Conservation (phyloP, 2,113 vertebrate species). For the Amazona vittata region DNA sequence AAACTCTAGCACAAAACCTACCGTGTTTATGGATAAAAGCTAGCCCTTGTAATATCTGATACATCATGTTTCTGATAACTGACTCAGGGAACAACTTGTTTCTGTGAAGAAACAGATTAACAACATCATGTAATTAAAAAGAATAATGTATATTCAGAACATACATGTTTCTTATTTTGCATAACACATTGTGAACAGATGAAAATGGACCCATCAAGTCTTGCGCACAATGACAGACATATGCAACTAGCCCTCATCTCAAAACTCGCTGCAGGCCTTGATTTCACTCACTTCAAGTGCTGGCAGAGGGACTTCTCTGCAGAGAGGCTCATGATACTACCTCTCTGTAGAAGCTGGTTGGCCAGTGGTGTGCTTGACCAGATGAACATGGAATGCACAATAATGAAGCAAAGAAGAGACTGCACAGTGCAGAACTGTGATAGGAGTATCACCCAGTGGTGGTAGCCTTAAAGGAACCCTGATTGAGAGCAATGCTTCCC, state of each 20-base stretch:
- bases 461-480: not conserved
- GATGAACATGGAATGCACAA: not conserved
- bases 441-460: not conserved
- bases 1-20: conserved; percentile 76
- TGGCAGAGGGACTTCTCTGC: not conserved
- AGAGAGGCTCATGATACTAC: not conserved
- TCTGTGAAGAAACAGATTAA: conserved; percentile 84
- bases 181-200: not conserved
- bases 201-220: not conserved
- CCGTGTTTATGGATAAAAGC: conserved; percentile 98
- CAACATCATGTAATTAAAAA: not conserved
- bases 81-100: conserved; percentile 96
- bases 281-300: not conserved
- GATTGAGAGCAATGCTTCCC: not conserved
- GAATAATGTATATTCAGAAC: not conserved
- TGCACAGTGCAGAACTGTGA: rapidly evolving
- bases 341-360: not conserved
- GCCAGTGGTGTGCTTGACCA: not conserved
- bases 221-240: not conserved
- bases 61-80: conserved; percentile 98
- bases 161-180: rapidly evolving
- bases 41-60: conserved; percentile 97
- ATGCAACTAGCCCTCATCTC: not conserved
- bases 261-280: not conserved
- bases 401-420: not conserved